Evolutionary conservation across 2,797 vertebrate species (phyloP), one percentile per base, ranked within the genome.

Genomic region (Propithecus perrieri): DNA sequence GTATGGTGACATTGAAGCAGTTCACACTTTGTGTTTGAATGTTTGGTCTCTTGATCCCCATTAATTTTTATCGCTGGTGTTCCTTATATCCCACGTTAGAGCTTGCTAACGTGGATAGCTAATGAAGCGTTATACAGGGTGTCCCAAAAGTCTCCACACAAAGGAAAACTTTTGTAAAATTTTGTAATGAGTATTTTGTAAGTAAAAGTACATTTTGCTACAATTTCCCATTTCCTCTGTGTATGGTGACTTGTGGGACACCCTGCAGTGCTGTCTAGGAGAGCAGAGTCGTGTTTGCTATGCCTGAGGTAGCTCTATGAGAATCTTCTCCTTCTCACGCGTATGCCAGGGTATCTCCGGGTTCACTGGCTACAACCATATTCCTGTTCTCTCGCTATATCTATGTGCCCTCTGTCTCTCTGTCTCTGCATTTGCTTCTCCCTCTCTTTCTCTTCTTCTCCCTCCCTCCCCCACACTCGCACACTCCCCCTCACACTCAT

Each of bases 401-500:
- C 59, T 7, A 7, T 57, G 55, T 57, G 55, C 30, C 43, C 11
- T 57, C 41, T 26, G 14, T 46, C 30, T 30, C 9, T 20, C 67
- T 38, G 33, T 78, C 75, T 55, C 75, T 55, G 46, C 46, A 55
- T 12, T 33, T 33, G 5, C 61, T 63, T 28, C 17, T 75, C 48
- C 46, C 15, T 4, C 3, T 7, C 50, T 20, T 86, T 6, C 30
- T 74, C 26, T 63, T 12, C 4, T 3, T 41, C 41, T 41, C 6
- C 65, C 35, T 12, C 15, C 33, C 26, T 12, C 0, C 4, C 4
- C 50, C 53, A 11, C 5, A 33, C 11, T 15, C 6, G 20, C 22
- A 33, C 7, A 24, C 41, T 43, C 35, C 4, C 17, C 55, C 28
- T 14, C 38, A 55, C 30, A 63, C 9, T n/a, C n/a, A 33, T 14